Evolutionary conservation across 1,140 invertebrate genomes (phyloP), one percentile per base, ranked within the genome.

Genomic region (Macrotrachela quadricornifera): DNA sequence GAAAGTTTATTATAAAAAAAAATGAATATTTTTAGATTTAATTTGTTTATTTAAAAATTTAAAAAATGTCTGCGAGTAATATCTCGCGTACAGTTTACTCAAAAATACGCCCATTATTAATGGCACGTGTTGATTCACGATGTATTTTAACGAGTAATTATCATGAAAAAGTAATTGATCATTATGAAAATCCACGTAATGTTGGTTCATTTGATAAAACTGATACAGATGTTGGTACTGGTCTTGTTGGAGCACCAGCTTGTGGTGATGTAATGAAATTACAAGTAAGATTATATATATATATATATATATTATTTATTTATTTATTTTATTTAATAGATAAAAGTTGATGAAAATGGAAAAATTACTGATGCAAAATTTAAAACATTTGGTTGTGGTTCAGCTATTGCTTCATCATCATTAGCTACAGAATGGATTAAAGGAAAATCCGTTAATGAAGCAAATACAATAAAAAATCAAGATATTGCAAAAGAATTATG

Each of bases 211-310:
- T 99, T 54, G 85, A 99, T 64, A 97, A 97, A 67, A 83, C 85
- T 67, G 86, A 96, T 60, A 76, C 77, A 46, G 81, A 76, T 60
- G 90, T 99, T 45, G 94, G 94, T 8, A 99, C 92, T 36, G 94
- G 94, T 0, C 73, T 99, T 14, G 94, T 99, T 21, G 92, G 94
- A 44, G 92, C 92, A 15, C 94, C 94, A 37, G 92, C 92, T 41
- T 99, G 94, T 72, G 94, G 94, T 40, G 94, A 99, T 77, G 94
- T 99, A 1, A 99, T 99, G 92, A 97, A 97, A 72, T 70, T 99
- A 38, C 94, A 99, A 67, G 88, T 96, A 60, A 18, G 51, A 57
- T 47, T 36, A 41, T 16, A 39, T 10, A 8, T 44, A 1, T 10
- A 6, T 30, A 15, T 54, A 52, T 37, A 6, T 6, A 4, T 15